Evolutionary conservation across 2,113 vertebrate genomes (phyloP).

Genomic region (Pleuronectes platessa): DNA sequence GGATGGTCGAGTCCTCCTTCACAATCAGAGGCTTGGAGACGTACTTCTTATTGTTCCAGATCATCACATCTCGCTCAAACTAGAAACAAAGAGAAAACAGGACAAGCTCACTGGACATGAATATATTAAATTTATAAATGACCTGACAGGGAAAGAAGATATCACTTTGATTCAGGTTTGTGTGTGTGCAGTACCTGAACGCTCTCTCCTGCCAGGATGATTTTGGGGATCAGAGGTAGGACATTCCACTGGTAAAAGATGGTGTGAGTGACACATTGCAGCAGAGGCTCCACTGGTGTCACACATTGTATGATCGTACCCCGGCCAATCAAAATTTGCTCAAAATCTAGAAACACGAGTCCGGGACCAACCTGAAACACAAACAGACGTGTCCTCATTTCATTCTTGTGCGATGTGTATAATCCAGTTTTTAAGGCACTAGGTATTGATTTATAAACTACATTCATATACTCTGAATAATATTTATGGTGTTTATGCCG

Average conservation of each 20-base stretch:
- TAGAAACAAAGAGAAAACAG: conserved; percentile 40
- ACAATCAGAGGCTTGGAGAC: conserved; percentile 84
- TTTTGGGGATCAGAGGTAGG: conserved; percentile 82
- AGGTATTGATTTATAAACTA: too few relatives aligned
- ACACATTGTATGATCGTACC: conserved; percentile 86
- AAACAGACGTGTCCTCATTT: neutral
- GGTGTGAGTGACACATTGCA: conserved; percentile 86
- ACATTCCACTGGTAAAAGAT: conserved; percentile 85
- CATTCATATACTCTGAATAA: too few relatives aligned
- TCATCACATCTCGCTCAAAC: conserved; percentile 88
- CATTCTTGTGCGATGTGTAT: too few relatives aligned
- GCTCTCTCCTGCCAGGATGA: conserved; percentile 84
- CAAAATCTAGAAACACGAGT: conserved; percentile 83
- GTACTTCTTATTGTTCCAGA: conserved; percentile 90
- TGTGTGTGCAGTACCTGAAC: conserved; percentile 78
- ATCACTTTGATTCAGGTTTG: neutral
- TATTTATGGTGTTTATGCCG: too few relatives aligned
- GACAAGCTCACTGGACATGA: neutral
- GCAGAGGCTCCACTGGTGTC: conserved; percentile 86
- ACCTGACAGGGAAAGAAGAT: too few relatives aligned
- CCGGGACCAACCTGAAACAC: conserved; percentile 85
- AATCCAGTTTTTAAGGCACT: too few relatives aligned
- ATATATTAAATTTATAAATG: too few relatives aligned
- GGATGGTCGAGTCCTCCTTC: conserved; percentile 85
- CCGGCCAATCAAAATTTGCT: conserved; percentile 81